These are phyloP conservation scores for Ectropis grisescens DNA, from an alignment of 1,140 invertebrate species.

Conservation along the genomic window DNA sequence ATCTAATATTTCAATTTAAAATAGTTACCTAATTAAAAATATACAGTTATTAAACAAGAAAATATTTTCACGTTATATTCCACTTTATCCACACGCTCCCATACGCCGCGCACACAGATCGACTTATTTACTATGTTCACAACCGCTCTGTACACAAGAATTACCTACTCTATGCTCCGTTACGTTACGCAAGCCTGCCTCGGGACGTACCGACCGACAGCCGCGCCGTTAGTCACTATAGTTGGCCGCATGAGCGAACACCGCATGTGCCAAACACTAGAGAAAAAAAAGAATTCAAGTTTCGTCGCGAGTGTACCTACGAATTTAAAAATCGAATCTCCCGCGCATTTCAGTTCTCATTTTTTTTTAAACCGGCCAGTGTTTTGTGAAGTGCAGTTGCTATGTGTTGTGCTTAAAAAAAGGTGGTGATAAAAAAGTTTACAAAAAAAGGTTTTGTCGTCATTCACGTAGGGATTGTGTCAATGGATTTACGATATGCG, in stretches of 20 bases:
- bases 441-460: too few species aligned
- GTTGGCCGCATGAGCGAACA: slow-evolving; percentile 24
- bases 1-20: too few species aligned
- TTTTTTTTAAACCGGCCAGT: slow-evolving; percentile 8
- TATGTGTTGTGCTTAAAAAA: too few species aligned
- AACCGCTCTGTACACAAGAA: slow-evolving; percentile 31
- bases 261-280: slow-evolving; percentile 10
- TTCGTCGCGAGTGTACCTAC: slow-evolving; percentile 7
- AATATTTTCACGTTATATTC: too few species aligned
- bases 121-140: slow-evolving; percentile 2
- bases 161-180: slow-evolving; percentile 54
- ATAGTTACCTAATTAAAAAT: too few species aligned
- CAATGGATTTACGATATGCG: slow-evolving; percentile 36
- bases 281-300: slow-evolving; percentile 8
- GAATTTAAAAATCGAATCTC: slow-evolving; percentile 9
- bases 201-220: slow-evolving; percentile 36
- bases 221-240: slow-evolving; percentile 44
- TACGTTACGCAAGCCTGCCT: slow-evolving; percentile 50
- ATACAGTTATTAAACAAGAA: too few species aligned
- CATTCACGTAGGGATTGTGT: slow-evolving; percentile 45
- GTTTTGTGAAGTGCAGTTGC: slow-evolving; percentile 5
- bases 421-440: too few species aligned
- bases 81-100: slow-evolving; percentile 4
- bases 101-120: too few species aligned
- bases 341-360: too few species aligned